These are phyloP conservation scores for Odontomachus brunneus DNA, from an alignment of 1,140 invertebrate genomes.

Conservation along the genomic window DNA sequence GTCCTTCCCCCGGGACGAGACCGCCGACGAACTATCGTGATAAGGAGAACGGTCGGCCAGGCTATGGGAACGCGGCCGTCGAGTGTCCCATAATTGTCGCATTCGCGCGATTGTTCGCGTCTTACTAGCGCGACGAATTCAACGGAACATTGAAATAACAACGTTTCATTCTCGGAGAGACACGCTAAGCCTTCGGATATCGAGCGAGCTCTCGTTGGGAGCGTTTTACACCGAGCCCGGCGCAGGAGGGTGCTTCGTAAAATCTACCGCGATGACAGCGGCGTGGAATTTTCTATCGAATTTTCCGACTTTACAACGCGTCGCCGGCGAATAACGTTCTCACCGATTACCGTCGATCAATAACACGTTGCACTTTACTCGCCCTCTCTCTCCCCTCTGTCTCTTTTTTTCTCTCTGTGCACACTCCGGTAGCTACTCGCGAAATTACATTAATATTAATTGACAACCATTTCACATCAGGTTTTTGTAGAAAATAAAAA, in stretches of 20 bases:
- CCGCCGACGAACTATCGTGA: conserved; percentile 62
- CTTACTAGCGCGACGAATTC: conserved; percentile 48
- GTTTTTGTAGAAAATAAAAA: conserved; percentile 3
- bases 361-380: conserved; percentile 3
- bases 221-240: not conserved
- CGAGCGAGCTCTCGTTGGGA: not conserved
- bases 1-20: conserved; percentile 69
- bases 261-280: not conserved
- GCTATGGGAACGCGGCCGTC: not conserved
- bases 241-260: not conserved
- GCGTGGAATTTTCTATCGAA: not conserved
- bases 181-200: not conserved
- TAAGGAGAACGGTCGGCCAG: conserved; percentile 37
- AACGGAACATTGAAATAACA: not conserved
- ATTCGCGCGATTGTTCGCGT: conserved; percentile 57
- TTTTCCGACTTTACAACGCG: not conserved
- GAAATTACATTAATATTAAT: conserved; percentile 14
- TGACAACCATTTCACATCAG: not conserved
- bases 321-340: not conserved
- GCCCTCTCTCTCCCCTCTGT: not conserved
- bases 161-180: not conserved
- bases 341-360: not conserved
- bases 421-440: not conserved
- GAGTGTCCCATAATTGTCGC: conserved; percentile 60
- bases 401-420: not conserved